Conservation (phyloP, 2,113 vertebrate species). For the Elachura formosa region DNA sequence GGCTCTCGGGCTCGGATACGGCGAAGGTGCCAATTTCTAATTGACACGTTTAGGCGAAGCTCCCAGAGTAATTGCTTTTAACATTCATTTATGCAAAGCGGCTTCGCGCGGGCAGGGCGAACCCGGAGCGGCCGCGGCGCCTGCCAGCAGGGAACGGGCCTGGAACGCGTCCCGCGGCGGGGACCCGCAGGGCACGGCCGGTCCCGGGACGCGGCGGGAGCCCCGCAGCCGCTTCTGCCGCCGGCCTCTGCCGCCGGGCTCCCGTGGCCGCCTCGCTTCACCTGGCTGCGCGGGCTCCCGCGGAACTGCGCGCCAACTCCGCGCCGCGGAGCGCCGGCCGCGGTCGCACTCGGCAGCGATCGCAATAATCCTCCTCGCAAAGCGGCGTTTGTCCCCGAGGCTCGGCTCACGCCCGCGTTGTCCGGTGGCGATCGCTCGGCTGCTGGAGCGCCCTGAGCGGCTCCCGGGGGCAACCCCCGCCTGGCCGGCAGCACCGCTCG, state of each 20-base stretch:
- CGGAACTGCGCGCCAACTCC: neutral
- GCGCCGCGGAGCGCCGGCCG: neutral
- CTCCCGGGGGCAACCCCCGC: neutral
- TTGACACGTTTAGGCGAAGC: conserved; percentile 21
- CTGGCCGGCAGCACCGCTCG: neutral
- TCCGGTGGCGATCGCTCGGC: neutral
- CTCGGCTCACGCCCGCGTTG: neutral
- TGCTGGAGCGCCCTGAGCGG: neutral
- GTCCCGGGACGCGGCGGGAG: neutral
- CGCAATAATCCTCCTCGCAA: neutral
- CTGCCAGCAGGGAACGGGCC: neutral
- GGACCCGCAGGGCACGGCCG: neutral
- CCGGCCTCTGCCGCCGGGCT: neutral
- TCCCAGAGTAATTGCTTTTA: neutral
- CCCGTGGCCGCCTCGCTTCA: neutral
- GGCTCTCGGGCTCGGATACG: neutral
- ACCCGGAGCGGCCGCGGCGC: neutral
- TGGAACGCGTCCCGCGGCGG: neutral
- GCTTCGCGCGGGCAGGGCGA: neutral
- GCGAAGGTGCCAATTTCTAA: conserved; percentile 25
- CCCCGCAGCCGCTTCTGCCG: neutral
- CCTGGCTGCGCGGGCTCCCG: neutral
- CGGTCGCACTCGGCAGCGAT: rapidly evolving
- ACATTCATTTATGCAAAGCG: conserved; percentile 34
- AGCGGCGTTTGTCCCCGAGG: neutral